These are phyloP conservation scores for Polydrusus cervinus DNA, from an alignment of 2,888 invertebrate species.

Conservation along the genomic window DNA sequence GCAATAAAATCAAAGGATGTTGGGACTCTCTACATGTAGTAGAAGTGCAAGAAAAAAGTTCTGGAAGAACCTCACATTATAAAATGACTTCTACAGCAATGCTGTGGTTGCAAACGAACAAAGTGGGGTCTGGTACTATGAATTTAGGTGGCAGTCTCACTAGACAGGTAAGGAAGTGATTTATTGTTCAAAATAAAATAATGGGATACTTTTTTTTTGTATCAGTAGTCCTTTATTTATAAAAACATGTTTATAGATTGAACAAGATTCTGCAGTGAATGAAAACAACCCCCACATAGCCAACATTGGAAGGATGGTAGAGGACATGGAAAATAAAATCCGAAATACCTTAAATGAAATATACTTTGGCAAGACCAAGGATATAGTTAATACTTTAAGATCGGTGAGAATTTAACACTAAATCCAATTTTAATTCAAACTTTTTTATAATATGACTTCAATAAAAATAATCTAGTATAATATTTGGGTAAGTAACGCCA, in stretches of 20 bases:
- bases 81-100: constrained; percentile 99
- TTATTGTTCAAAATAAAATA: neutral
- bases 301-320: constrained; percentile 98
- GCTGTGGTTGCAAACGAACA: constrained; percentile 99
- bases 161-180: constrained; percentile 82
- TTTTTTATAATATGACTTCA: no score
- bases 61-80: constrained; percentile 95
- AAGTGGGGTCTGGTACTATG: constrained; percentile 97
- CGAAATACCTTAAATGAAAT: constrained; percentile 98
- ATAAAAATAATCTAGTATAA: no score
- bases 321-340: constrained; percentile 99
- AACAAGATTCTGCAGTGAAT: constrained; percentile 91
- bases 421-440: no score
- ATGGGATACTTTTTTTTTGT: no score
- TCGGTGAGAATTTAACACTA: constrained; percentile 70
- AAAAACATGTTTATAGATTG: constrained; percentile 85
- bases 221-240: no score
- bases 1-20: constrained; percentile 98
- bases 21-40: constrained; percentile 99
- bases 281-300: constrained; percentile 98
- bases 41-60: constrained; percentile 97
- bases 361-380: constrained; percentile 99
- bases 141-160: constrained; percentile 98
- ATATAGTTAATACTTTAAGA: constrained; percentile 93
- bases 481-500: no score